Base-by-base conservation (phyloP, 1,140 invertebrate genomes). In the Achroia grisella region DNA sequence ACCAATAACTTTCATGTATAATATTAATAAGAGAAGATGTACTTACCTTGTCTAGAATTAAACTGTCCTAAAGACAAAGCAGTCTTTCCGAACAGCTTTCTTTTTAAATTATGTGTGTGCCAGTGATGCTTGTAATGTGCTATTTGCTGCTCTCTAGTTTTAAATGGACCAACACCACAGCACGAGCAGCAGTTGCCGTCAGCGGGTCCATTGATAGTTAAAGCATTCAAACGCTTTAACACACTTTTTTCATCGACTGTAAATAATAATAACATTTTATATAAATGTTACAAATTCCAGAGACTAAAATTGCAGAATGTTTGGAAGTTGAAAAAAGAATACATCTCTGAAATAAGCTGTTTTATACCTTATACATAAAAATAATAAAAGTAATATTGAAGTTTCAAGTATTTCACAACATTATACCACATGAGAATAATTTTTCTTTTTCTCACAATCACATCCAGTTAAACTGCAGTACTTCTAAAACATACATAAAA, bases 101-200 rank as follows among this genome's bases (percentile, higher is more conserved):
- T 63, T 30, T 86, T 81, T 27, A 87, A 54, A 41, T 87, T 87
- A 39, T 86, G 70, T 4, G 75, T 80, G 39, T 87, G 86, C 86
- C 86, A 87, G 44, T 86, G 83, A 17, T 86, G 54, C 46, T 86
- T 86, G 40, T 87, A 87, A 48, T 87, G 86, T 1, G 82, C 72
- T 0, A 67, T 86, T 35, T 87, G 83, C 36, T 84, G 69, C 0
- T 69, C 66, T 10, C 83, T 48, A 0, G 69, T 62, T 8, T 79
- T 63, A 56, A 87, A 87, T 2, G 86, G 86, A 1, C 85, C 85
- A 1, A 82, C 79, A n/a, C 73, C 73, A 47, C 86, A 86, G 39
- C 74, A 80, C 0, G 79, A 85, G 42, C 86, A 87, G n/a, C 62
- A 61, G 40, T 80, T 79, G 1, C 75, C 72, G 47, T 81, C 73